These are phyloP conservation scores for Psilanteris sp. DNA, from an alignment of 1,140 invertebrate species.

Conservation along the genomic window DNA sequence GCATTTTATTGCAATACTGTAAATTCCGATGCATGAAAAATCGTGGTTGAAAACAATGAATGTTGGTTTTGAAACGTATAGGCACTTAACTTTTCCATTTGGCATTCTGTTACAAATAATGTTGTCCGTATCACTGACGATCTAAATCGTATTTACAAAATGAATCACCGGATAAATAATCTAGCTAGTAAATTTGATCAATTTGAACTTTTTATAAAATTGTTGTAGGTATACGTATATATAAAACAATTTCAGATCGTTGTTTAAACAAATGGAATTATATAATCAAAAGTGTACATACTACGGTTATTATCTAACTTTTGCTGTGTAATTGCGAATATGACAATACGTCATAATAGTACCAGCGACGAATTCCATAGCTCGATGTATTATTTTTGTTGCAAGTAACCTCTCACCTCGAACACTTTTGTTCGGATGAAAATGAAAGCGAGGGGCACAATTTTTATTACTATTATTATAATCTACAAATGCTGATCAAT, in stretches of 20 bases:
- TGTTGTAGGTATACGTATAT: neutral
- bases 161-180: constrained; percentile 43
- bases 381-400: constrained; percentile 27
- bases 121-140: constrained; percentile 18
- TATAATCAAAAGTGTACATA: constrained; percentile 50
- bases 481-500: constrained; percentile 8
- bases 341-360: constrained; percentile 44
- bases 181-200: constrained; percentile 49
- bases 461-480: constrained; percentile 1
- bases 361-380: constrained; percentile 38
- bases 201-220: constrained; percentile 19
- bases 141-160: constrained; percentile 45
- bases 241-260: constrained; percentile 30
- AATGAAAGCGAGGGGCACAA: neutral
- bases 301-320: constrained; percentile 49
- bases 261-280: constrained; percentile 46
- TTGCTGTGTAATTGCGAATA: constrained; percentile 36
- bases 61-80: constrained; percentile 48
- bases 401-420: constrained; percentile 35
- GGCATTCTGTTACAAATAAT: constrained; percentile 38
- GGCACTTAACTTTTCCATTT: constrained; percentile 27
- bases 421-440: constrained; percentile 2
- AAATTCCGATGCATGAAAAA: constrained; percentile 37
- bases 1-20: constrained; percentile 33
- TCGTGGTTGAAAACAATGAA: constrained; percentile 38